phyloP scores from a whole-genome alignment of 1,140 invertebrate species.

The Nymphalis io region DNA sequence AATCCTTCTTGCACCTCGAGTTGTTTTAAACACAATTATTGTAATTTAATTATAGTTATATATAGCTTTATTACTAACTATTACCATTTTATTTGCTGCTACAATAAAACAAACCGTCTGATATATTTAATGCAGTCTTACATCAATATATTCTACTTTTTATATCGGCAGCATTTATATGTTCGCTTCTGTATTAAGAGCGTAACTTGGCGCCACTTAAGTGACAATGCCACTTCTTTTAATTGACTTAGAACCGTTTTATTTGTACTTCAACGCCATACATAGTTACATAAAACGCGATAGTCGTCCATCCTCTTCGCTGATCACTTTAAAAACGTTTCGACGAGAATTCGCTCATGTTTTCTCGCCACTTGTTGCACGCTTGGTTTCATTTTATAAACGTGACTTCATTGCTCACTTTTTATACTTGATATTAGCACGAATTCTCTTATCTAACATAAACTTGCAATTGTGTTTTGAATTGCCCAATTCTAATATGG shows the following conservation, averaged over 20 bases:
- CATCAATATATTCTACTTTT: neutral
- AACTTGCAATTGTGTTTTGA: conserved; percentile 51
- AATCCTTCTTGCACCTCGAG: conserved; percentile 28
- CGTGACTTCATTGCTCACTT: conserved; percentile 67
- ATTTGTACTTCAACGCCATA: conserved; percentile 30
- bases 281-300: conserved; percentile 40
- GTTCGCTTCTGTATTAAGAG: neutral
- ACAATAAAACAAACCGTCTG: neutral
- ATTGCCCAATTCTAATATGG: conserved; percentile 7
- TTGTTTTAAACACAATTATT: conserved; percentile 6
- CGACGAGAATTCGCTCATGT: conserved; percentile 40
- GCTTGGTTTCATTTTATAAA: conserved; percentile 61
- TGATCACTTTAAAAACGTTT: conserved; percentile 42
- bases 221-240: conserved; percentile 29
- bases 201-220: conserved; percentile 23
- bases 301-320: conserved; percentile 23
- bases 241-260: conserved; percentile 37
- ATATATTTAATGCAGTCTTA: neutral
- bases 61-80: neutral
- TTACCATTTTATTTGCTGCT: neutral
- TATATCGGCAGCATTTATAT: neutral
- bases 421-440: conserved; percentile 51
- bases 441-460: conserved; percentile 62
- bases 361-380: conserved; percentile 70
- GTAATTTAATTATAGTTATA: conserved; percentile 1